Evolutionary conservation across 2,888 invertebrate species (phyloP), one percentile per base, ranked within the genome.

Genomic region (Perizoma affinitatum): DNA sequence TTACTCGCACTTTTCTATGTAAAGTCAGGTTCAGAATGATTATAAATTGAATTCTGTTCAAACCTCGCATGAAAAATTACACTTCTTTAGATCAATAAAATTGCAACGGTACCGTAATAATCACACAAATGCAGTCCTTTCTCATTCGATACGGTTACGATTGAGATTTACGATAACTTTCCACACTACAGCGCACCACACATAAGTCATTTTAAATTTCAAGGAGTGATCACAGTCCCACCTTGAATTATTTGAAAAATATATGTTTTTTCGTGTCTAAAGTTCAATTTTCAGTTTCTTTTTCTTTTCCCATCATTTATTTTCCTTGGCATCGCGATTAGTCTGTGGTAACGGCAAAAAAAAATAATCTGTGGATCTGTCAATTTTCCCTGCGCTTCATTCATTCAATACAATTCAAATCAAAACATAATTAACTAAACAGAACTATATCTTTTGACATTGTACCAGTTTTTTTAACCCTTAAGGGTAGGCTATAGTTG

Each of bases 391-490:
- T 64, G 58, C 63, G 61, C 48, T 65, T 54, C 58, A 46, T 45
- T 53, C 52, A 55, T 1, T 7, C 40, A 10, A 42, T 10, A 9
- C 10, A 9, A 22, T 5, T n/a, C 10, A 9, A 42, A n/a, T n/a
- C 42, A 10, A 43, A 66, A 34, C 58, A 68, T 59, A 41, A 58
- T 49, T 10, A 40, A 46, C 9, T 5, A 43, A 66, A 65, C 61
- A 63, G 61, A 56, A 49, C 58, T 42, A 38, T 33, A 69, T 67
- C 70, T 70, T 33, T 47, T 44, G 43, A n/a, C n/a, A n/a, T n/a
- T n/a, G n/a, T n/a, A n/a, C n/a, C n/a, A n/a, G n/a, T n/a, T n/a
- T n/a, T n/a, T n/a, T n/a, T n/a, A n/a, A n/a, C n/a, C n/a, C n/a
- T n/a, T n/a, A n/a, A n/a, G n/a, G n/a, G n/a, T n/a, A n/a, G n/a